These are phyloP conservation scores for Trilocha varians DNA, from an alignment of 2,888 invertebrate genomes.

Conservation along the genomic window DNA sequence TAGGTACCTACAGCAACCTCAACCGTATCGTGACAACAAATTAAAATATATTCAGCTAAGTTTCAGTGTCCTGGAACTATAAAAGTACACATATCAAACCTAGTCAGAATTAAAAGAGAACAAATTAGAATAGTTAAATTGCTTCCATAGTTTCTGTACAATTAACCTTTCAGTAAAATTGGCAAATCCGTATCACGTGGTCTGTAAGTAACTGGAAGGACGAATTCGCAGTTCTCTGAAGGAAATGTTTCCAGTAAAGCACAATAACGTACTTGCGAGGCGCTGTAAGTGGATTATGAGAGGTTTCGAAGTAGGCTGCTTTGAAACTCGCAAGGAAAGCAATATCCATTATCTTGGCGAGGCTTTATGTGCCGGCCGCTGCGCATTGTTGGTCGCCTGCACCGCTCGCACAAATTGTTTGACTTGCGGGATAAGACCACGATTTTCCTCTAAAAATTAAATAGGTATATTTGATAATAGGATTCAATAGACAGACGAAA, in stretches of 20 bases:
- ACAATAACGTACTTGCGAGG: conserved; percentile 58
- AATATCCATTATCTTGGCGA: conserved; percentile 68
- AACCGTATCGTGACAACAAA: no score
- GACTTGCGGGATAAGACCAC: conserved; percentile 28
- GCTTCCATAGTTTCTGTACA: no score
- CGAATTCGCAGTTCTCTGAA: conserved; percentile 29
- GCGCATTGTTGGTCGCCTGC: conserved; percentile 50
- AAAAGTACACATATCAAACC: no score
- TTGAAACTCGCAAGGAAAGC: conserved; percentile 70
- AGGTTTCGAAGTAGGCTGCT: conserved; percentile 68
- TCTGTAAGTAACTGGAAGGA: conserved; percentile 31
- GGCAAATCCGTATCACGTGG: conserved; percentile 32
- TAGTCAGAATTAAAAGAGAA: no score
- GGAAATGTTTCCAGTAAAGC: conserved; percentile 59
- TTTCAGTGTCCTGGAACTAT: no score
- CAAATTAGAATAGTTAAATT: no score
- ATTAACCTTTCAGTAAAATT: conserved; percentile 24
- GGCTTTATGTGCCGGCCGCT: conserved; percentile 52
- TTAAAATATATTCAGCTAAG: no score
- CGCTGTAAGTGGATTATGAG: conserved; percentile 68
- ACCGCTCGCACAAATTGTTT: conserved; percentile 41
- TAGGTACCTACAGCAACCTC: no score
- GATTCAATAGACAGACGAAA: neutral
- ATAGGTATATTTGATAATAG: neutral
- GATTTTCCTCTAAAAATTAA: conserved; percentile 15